A percentile compares a stretch with the other conserved stretches of the same genome.
Conservation (phyloP, 2,797 vertebrate species). For the Acanthurus lineatus region DNA sequence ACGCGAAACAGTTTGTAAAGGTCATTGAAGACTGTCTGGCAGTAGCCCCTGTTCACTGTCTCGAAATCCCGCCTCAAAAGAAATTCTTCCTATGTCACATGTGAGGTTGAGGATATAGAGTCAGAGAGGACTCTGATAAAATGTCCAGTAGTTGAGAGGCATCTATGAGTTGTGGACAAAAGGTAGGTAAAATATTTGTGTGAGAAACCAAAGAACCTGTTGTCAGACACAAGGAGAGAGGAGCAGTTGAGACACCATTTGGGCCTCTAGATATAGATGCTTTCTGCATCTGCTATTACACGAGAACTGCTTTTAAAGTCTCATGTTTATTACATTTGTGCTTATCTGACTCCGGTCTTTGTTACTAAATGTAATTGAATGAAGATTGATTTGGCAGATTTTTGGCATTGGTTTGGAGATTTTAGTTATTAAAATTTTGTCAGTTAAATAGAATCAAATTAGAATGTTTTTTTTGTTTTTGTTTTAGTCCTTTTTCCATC, state of each 20-base stretch:
- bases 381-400: background rate
- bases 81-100: background rate
- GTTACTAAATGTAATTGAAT: background rate
- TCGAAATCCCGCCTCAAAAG: background rate
- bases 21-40: background rate
- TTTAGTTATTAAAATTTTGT: too few relatives aligned
- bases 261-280: background rate
- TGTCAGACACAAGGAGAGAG: background rate
- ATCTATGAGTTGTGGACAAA: background rate
- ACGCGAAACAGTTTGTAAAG: background rate
- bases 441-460: too few relatives aligned
- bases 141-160: background rate
- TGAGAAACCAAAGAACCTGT: background rate
- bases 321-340: too few relatives aligned
- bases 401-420: too few relatives aligned
- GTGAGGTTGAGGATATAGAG: background rate
- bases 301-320: background rate
- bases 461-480: too few relatives aligned
- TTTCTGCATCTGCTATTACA: background rate
- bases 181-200: background rate
- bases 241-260: background rate
- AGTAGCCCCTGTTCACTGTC: background rate
- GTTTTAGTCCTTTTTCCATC: too few relatives aligned
- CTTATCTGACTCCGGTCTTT: background rate
- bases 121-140: background rate